phyloP scores from a whole-genome alignment of 2,888 invertebrate genomes.

The Drosophila neonasuta region DNA sequence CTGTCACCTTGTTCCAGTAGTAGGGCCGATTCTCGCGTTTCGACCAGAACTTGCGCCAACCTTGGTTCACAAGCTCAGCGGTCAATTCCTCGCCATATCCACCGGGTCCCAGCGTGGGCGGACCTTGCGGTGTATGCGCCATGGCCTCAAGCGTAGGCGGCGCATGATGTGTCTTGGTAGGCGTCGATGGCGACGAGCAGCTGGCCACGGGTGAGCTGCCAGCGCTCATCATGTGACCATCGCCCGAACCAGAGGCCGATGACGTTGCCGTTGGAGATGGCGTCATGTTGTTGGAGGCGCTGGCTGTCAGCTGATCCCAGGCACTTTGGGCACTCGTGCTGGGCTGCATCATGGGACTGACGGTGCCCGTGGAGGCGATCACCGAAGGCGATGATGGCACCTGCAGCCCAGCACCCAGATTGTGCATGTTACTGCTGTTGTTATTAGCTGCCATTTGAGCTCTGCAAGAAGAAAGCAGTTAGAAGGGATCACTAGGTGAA shows the following conservation, averaged over 20 bases:
- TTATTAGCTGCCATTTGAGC: slow-evolving; percentile 77
- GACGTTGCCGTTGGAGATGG: slow-evolving; percentile 54
- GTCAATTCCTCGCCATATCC: slow-evolving; percentile 82
- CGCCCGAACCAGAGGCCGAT: slow-evolving; percentile 12
- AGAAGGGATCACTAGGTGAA: neutral
- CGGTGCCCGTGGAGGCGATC: slow-evolving; percentile 74
- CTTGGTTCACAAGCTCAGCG: slow-evolving; percentile 86
- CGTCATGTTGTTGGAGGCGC: slow-evolving; percentile 65
- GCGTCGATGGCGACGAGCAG: slow-evolving; percentile 80
- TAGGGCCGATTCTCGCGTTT: slow-evolving; percentile 96
- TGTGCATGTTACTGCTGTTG: slow-evolving; percentile 72
- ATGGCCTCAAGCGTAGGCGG: slow-evolving; percentile 77
- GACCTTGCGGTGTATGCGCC: slow-evolving; percentile 81
- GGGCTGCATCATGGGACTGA: slow-evolving; percentile 69
- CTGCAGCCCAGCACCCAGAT: slow-evolving; percentile 51
- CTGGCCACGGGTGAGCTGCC: slow-evolving; percentile 77
- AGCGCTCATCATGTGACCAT: slow-evolving; percentile 63
- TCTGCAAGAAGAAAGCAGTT: slow-evolving; percentile 31
- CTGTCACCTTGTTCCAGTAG: slow-evolving; percentile 97
- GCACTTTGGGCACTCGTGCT: slow-evolving; percentile 76
- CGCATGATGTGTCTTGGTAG: slow-evolving; percentile 77
- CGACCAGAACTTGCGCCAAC: slow-evolving; percentile 99
- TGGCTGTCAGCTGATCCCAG: slow-evolving; percentile 82
- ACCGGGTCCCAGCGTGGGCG: slow-evolving; percentile 75
- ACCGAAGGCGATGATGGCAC: slow-evolving; percentile 74